Evolutionary conservation across 35 echinoderm and acorn worm genomes (phyloP), one percentile per base, ranked within the genome.

Genomic region (Diadema setosum): DNA sequence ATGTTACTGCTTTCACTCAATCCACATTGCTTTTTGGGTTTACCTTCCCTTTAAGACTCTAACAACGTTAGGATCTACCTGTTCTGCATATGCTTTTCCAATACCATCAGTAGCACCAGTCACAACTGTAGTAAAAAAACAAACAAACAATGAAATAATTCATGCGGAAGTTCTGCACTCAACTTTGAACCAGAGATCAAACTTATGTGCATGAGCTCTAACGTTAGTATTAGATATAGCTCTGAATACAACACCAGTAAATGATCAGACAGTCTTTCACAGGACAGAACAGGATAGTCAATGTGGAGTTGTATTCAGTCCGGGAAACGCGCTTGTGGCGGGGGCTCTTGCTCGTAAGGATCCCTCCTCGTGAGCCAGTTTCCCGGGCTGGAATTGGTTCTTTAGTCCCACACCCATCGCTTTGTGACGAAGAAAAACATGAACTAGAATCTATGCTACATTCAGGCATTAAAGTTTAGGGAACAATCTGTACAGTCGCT

Each of bases 81-180:
- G 67, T 78, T 96, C 90, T 26, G 90, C 94, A 61, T 96, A 96
- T 0, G 94, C 94, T 45, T 96, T 96, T 0, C 94, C 94, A 83
- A 96, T 96, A 7, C 94, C 94, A 96, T 96, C 90, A 17, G 94
- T 96, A 21, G 90, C 86, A 58, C 94, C 94, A 18, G 94, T 96
- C 6, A 96, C 90, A 84, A 85, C 94, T 96, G 83, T 84, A 59
- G 50, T 42, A 20, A 49, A 48, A 29, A 91, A 33, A 25, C 81
- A 65, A 57, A 84, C 39, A 11, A 7, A 60, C 24, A 26, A 1
- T 16, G 2, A 3, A 55, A 55, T 16, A 12, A 55, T n/a, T 16
- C 12, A 55, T 55, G 15, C 18, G 26, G 39, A 59, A 36, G 45
- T 21, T 20, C 6, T 23, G 20, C 41, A 42, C 31, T 0, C 8